A percentile compares a stretch with the other conserved stretches of the same genome.
These are phyloP conservation scores for Plumapathes pennacea DNA, from an alignment of 92 coral and sea anemone species.

Conservation along the genomic window DNA sequence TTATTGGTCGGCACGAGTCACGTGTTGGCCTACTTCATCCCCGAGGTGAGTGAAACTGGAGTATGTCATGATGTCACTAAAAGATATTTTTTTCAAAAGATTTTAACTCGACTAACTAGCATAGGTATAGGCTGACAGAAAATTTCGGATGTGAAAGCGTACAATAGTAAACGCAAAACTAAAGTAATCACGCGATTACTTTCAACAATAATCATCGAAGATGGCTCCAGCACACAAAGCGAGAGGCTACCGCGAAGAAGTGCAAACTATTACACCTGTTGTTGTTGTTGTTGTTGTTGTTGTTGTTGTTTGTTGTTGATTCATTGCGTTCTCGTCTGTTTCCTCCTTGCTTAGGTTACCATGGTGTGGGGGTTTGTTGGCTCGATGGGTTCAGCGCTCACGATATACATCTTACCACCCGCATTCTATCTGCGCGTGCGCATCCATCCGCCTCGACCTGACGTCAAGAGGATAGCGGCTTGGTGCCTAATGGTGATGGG, in stretches of 20 bases:
- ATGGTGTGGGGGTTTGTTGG: constrained; percentile 96
- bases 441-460: constrained; percentile 73
- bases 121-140: too few species aligned
- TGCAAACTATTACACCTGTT: too few species aligned
- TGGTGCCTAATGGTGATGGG: constrained; percentile 83
- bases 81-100: too few species aligned
- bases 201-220: too few species aligned
- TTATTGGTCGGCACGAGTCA: constrained; percentile 62
- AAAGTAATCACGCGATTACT: too few species aligned
- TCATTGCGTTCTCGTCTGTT: neutral
- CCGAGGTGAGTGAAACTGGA: constrained; percentile 82
- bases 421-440: constrained; percentile 88
- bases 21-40: constrained; percentile 75
- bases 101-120: too few species aligned
- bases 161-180: too few species aligned
- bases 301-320: neutral
- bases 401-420: constrained; percentile 79
- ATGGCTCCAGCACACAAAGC: too few species aligned
- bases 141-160: too few species aligned
- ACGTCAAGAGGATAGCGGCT: constrained; percentile 81
- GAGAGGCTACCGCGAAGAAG: too few species aligned
- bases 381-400: constrained; percentile 68
- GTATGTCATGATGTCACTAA: too few species aligned
- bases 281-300: too few species aligned
- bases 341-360: constrained; percentile 53